phyloP scores from a whole-genome alignment of 2,113 vertebrate species.

The Mola mola region DNA sequence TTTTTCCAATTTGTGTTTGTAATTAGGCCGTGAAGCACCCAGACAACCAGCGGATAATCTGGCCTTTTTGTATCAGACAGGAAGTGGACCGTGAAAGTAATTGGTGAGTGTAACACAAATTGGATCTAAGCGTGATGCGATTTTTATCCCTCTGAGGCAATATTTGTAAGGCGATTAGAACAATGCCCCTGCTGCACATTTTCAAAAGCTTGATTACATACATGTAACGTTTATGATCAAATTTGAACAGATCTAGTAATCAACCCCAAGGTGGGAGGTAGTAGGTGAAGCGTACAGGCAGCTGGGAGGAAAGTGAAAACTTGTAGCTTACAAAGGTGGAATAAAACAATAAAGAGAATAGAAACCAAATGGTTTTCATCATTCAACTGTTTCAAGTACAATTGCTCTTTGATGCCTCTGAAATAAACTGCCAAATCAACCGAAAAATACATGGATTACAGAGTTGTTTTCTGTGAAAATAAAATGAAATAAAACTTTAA shows the following conservation, averaged over 20 bases:
- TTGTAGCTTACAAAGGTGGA: constrained; percentile 12
- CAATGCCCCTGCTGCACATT: constrained; percentile 70
- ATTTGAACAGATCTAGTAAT: constrained; percentile 61
- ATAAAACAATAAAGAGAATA: constrained; percentile 52
- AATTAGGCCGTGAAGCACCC: constrained; percentile 77
- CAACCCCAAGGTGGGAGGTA: constrained; percentile 44
- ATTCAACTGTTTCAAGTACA: constrained; percentile 45
- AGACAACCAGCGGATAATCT: constrained; percentile 80
- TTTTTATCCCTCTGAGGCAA: constrained; percentile 77
- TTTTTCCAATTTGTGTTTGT: constrained; percentile 79
- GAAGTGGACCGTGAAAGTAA: constrained; percentile 84
- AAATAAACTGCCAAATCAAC: constrained; percentile 59
- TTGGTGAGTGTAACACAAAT: constrained; percentile 82
- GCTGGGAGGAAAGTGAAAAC: not conserved
- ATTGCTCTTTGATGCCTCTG: constrained; percentile 40
- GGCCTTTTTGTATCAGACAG: constrained; percentile 77
- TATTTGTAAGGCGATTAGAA: constrained; percentile 79
- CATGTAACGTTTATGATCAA: constrained; percentile 55
- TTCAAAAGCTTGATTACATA: constrained; percentile 64
- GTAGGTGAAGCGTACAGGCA: constrained; percentile 9
- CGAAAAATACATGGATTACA: constrained; percentile 48
- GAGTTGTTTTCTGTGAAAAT: constrained; percentile 28
- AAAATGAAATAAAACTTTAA: too few species aligned
- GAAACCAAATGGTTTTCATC: constrained; percentile 57
- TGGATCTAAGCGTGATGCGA: constrained; percentile 79